Evolutionary conservation across 2,888 invertebrate genomes (phyloP).

Genomic region (Agrilus cyanescens): DNA sequence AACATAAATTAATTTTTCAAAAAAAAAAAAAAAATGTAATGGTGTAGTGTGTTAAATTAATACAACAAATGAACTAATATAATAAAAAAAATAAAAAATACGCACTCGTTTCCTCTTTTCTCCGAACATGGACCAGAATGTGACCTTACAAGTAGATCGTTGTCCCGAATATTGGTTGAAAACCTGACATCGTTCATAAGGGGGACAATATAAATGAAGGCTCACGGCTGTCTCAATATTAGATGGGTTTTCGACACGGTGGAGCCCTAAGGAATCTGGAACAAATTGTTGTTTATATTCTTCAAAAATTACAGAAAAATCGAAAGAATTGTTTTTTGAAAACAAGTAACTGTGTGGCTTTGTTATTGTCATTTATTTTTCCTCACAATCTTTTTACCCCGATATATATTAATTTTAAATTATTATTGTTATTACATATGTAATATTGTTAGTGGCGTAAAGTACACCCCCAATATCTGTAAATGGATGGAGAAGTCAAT

Average conservation of each 20-base stretch:
- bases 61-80: neutral
- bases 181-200: constrained; percentile 75
- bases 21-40: neutral
- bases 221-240: constrained; percentile 82
- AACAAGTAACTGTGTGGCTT: no score
- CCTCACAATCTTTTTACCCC: no score
- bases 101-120: constrained; percentile 57
- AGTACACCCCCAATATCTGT: no score
- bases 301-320: no score
- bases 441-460: no score
- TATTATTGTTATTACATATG: no score
- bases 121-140: constrained; percentile 90
- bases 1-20: constrained; percentile 7
- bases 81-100: neutral
- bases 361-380: no score
- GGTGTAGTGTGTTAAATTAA: neutral
- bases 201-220: constrained; percentile 91
- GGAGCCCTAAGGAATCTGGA: constrained; percentile 85
- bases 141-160: constrained; percentile 55
- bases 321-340: no score
- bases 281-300: neutral
- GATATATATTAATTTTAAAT: no score
- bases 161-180: constrained; percentile 89
- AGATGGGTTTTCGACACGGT: constrained; percentile 90
- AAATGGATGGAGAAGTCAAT: no score